phyloP scores from a whole-genome alignment of 2,888 invertebrate species.

The Tachina grossa region DNA sequence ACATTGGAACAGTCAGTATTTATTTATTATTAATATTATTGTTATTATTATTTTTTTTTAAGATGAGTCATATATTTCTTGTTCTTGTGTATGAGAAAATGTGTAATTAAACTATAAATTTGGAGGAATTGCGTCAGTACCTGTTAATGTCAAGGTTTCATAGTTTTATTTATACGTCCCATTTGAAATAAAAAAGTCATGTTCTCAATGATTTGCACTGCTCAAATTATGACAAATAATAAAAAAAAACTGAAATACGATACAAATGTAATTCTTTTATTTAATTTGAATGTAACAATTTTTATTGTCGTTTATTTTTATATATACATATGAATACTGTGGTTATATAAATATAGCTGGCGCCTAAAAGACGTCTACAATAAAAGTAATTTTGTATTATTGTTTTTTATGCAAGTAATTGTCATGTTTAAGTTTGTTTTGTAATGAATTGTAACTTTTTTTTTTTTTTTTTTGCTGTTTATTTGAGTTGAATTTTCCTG shows the following conservation, averaged over 20 bases:
- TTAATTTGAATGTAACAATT: slow-evolving; percentile 29
- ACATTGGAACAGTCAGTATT: neutral
- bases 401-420: slow-evolving; percentile 23
- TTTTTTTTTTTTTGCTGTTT: neutral
- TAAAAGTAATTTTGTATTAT: slow-evolving; percentile 41
- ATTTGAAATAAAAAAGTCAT: neutral
- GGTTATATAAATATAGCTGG: slow-evolving; percentile 5
- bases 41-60: no score
- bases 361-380: slow-evolving; percentile 50
- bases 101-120: neutral
- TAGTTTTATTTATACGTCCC: no score
- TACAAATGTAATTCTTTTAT: neutral
- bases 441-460: neutral
- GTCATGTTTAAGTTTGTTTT: slow-evolving; percentile 11
- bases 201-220: slow-evolving; percentile 39
- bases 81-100: neutral
- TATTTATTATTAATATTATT: no score
- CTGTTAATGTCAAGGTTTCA: neutral
- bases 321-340: neutral
- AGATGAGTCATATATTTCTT: neutral
- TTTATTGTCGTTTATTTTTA: neutral
- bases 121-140: neutral
- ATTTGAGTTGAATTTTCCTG: neutral
- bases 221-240: slow-evolving; percentile 44
- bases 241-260: neutral